Evolutionary conservation across 2,797 vertebrate species (phyloP).

Genomic region (Oreochromis mossambicus): DNA sequence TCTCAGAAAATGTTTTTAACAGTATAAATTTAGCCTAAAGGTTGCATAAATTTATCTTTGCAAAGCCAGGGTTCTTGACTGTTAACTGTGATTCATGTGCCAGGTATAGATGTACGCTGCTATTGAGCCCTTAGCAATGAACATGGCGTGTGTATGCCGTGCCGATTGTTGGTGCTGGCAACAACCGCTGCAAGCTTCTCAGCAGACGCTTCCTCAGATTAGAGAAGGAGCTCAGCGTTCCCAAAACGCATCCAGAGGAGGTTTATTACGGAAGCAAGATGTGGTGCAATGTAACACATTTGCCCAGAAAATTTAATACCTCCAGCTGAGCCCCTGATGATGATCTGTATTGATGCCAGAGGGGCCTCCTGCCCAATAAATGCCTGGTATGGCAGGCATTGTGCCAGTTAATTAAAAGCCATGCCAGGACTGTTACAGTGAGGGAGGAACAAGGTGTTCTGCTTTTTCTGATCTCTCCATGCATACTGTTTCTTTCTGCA

Average conservation of each 20-base stretch:
- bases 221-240: not conserved
- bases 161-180: not conserved
- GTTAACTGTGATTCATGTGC: not conserved
- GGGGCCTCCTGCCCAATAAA: slow-evolving; percentile 49
- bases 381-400: slow-evolving; percentile 50
- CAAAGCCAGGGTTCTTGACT: not conserved
- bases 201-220: not conserved
- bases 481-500: slow-evolving; percentile 11
- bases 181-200: not conserved
- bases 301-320: slow-evolving; percentile 21
- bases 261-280: slow-evolving; percentile 5
- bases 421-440: slow-evolving; percentile 50
- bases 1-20: not conserved
- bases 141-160: not conserved
- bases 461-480: slow-evolving; percentile 43
- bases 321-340: slow-evolving; percentile 46
- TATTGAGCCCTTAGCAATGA: not conserved
- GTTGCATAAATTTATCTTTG: not conserved
- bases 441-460: slow-evolving; percentile 58
- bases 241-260: slow-evolving; percentile 5
- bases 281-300: slow-evolving; percentile 4
- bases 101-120: not conserved
- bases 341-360: slow-evolving; percentile 49
- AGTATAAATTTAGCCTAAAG: not conserved
- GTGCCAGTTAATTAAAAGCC: slow-evolving; percentile 69